phyloP scores from a whole-genome alignment of 2,113 vertebrate species.

The Axis porcinus region DNA sequence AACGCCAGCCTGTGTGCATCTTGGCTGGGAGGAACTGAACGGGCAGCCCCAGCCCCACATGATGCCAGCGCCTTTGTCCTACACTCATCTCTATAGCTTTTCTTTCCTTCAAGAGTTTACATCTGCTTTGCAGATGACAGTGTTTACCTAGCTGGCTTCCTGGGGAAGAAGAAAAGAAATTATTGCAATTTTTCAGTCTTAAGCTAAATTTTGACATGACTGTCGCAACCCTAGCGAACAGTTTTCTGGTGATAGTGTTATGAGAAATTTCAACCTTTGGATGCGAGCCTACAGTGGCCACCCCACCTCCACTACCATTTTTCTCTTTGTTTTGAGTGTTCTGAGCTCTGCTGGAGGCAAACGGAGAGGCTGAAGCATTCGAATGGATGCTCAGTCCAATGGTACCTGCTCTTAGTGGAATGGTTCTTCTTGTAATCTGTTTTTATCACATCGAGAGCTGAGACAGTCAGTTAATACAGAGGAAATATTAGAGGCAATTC shows the following conservation, averaged over 20 bases:
- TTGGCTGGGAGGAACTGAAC: neutral
- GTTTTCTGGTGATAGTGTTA: constrained; percentile 33
- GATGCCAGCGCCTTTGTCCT: neutral
- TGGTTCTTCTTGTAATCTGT: constrained; percentile 53
- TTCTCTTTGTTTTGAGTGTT: neutral
- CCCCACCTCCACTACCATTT: neutral
- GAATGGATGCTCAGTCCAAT: neutral
- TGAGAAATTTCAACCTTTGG: constrained; percentile 21
- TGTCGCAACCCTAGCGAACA: neutral
- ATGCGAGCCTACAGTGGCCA: constrained; percentile 1
- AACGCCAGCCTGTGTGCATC: neutral
- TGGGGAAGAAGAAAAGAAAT: constrained; percentile 24
- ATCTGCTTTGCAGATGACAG: neutral
- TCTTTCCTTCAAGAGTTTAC: neutral
- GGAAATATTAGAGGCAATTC: constrained; percentile 50
- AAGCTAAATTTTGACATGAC: constrained; percentile 17
- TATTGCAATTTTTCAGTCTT: constrained; percentile 38
- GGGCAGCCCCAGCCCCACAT: neutral
- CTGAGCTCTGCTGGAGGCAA: constrained; percentile 29
- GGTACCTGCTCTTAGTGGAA: constrained; percentile 29
- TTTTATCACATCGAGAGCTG: constrained; percentile 66
- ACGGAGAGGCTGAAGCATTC: constrained; percentile 44
- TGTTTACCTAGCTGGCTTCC: neutral
- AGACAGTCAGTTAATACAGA: constrained; percentile 45
- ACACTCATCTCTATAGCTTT: neutral